Base-by-base conservation (phyloP, 2,888 invertebrate genomes). In the Acronicta psi region DNA sequence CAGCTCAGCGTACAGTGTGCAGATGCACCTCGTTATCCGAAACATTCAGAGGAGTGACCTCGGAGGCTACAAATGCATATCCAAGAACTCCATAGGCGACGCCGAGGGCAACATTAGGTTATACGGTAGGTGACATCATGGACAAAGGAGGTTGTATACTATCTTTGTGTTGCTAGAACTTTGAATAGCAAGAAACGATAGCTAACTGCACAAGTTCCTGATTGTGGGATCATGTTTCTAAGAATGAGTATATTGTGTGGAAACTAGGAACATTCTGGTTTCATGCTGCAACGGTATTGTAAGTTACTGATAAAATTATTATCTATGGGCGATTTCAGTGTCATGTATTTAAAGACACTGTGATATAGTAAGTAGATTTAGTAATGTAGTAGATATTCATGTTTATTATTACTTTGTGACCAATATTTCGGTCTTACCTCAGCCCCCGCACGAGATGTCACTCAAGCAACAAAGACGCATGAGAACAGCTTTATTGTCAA, bases 11-110 rank as follows among this genome's bases (percentile, higher is more conserved):
- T 98, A 98, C 94, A 97, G 97, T 83, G 96, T 97, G 9, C 97
- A 97, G 86, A 98, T 98, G 98, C 95, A 96, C 52, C 94, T 98
- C 64, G 95, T 97, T 51, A 96, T 98, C 44, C 95, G 95, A 55
- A 96, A 96, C 77, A 95, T 98, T 62, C 96, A 96, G 83, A 95
- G 96, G 69, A 95, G 95, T 59, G 97, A 98, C 87, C 95, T 97
- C 75, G 97, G 97, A 14, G 97, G 97, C 47, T 98, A 98, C 95
- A 98, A 97, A 86, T 98, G 98, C 93, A 97, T 98, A 82, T 98
- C 98, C 50, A 98, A 98, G 92, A 98, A 98, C 91, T 98, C 98
- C 65, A 97, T 98, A 81, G 98, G 98, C 0, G 98, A 97, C 80
- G 97, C 98, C 13, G 98, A 98, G 87, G 98, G 98, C 60, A 97